Base-by-base conservation (phyloP, 2,888 invertebrate genomes). In the Himalopsyche anomala region DNA sequence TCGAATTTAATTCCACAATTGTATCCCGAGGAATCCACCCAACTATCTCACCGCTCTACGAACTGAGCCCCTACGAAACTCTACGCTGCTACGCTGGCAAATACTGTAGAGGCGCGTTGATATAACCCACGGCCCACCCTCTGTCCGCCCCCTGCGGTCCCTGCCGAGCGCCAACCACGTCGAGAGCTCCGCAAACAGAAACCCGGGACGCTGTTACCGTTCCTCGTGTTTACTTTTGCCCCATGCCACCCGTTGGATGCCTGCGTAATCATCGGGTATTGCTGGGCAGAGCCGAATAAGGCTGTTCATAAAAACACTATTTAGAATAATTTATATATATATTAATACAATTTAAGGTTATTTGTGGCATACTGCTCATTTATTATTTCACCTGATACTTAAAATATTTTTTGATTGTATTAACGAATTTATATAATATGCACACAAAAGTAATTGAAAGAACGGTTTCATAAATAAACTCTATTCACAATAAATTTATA, bases 21-120 rank as follows among this genome's bases (percentile, higher is more conserved):
- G 51, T 15, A 15, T 45, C 2, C 51, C 12, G 51, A 51, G 51
- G 12, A 51, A 51, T 51, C 5, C 51, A 51, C 51, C 12, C 12
- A 51, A 51, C 51, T 51, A 51, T 51, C 15, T 51, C 51, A 15
- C 51, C 15, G 15, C 51, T 51, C 51, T 51, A 51, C 51, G 51
- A 51, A 51, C 51, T 51, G 51, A 51, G 51, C 15, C 51, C 12
- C 4, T 51, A 15, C 51, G 51, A 51, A 51, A 8, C 51, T 51
- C 51, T 51, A 51, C 51, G 85, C 81, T 62, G 55, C 51, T 51
- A 51, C 51, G 51, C 12, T 5, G 15, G 51, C 51, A 51, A 15
- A 51, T 51, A 38, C n/a, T 83, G 79, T 80, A 86, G 86, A 86
- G 86, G 83, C 56, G 83, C 80, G 86, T 83, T 51, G 83, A 86